phyloP scores from a whole-genome alignment of 2,113 vertebrate genomes.

The Gymnogyps californianus region DNA sequence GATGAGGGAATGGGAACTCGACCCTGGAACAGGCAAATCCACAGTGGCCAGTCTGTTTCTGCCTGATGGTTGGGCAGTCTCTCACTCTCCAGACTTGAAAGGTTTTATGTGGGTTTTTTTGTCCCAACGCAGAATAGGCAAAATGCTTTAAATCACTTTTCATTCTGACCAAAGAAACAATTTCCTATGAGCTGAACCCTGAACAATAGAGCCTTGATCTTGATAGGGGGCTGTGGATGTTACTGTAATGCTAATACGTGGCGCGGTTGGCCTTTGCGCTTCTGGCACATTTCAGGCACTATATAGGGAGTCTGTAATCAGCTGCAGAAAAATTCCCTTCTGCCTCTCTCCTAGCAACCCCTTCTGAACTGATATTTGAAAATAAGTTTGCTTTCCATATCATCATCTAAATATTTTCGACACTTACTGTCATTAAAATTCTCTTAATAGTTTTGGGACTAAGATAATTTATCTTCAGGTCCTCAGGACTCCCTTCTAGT shows the following conservation, averaged over 20 bases:
- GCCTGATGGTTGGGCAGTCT: background rate
- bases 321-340: background rate
- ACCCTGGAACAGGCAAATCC: background rate
- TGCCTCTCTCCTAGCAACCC: background rate
- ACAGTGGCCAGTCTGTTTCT: background rate
- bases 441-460: background rate
- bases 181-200: background rate
- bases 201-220: background rate
- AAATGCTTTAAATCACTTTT: background rate
- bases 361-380: background rate
- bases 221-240: background rate
- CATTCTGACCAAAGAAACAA: background rate
- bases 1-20: background rate
- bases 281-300: background rate
- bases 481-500: background rate
- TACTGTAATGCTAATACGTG: background rate
- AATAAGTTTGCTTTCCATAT: background rate
- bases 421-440: background rate
- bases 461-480: background rate
- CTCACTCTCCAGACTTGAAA: background rate
- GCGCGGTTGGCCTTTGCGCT: background rate
- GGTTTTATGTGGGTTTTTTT: background rate
- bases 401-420: background rate
- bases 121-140: background rate
- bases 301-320: background rate